Evolutionary conservation across 1,140 invertebrate genomes (phyloP).

Genomic region (Sminthurides bifidus): DNA sequence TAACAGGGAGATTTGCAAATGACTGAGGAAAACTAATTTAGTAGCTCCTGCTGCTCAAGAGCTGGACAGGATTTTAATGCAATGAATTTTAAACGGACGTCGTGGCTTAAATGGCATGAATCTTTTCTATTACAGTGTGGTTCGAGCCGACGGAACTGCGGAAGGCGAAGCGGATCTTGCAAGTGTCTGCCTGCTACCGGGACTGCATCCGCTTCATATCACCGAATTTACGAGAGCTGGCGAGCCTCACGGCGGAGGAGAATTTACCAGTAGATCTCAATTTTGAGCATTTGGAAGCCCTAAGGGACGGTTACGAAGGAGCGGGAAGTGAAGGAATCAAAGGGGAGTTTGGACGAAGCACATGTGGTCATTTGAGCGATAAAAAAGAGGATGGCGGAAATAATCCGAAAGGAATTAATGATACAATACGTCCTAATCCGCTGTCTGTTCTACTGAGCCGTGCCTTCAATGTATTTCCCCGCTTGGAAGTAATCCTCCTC

Average conservation of each 20-base stretch:
- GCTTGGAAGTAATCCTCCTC: conserved; percentile 20
- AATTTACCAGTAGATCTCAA: not conserved
- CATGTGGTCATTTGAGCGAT: not conserved
- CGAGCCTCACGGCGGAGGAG: conserved; percentile 32
- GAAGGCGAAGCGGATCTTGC: conserved; percentile 47
- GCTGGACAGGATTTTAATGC: too few species aligned
- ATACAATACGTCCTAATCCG: not conserved
- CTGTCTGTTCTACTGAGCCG: not conserved
- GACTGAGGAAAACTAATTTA: too few species aligned
- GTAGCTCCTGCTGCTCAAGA: too few species aligned
- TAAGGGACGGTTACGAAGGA: not conserved
- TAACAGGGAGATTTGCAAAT: too few species aligned
- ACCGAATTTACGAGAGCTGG: conserved; percentile 59
- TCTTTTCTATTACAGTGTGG: conserved; percentile 42
- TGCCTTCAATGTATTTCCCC: conserved; percentile 18
- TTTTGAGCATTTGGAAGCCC: not conserved
- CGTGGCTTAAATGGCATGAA: not conserved
- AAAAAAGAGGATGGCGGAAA: not conserved
- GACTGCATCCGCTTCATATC: conserved; percentile 45
- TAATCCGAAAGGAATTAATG: not conserved
- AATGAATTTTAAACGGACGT: too few species aligned
- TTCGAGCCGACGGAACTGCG: conserved; percentile 55
- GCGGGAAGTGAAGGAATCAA: not conserved
- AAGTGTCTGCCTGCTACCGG: conserved; percentile 20
- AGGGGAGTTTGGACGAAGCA: not conserved